These are phyloP conservation scores for Holocentrus rufus DNA, from an alignment of 2,797 vertebrate genomes.

Conservation along the genomic window DNA sequence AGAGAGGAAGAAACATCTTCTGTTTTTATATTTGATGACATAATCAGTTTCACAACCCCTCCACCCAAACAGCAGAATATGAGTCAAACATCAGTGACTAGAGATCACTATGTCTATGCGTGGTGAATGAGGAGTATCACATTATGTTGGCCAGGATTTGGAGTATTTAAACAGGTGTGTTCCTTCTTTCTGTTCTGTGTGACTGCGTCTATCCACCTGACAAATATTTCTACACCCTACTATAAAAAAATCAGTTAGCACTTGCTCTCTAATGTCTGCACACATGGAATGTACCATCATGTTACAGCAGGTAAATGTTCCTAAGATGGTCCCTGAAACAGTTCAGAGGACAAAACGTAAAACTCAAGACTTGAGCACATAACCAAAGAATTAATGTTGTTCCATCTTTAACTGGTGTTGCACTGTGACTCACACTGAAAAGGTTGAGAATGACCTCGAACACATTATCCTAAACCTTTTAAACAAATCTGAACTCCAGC, in stretches of 20 bases:
- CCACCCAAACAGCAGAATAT: slow-evolving; percentile 34
- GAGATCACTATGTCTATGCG: slow-evolving; percentile 33
- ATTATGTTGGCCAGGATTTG: neutral
- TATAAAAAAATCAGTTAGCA: neutral
- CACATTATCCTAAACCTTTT: neutral
- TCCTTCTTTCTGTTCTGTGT: neutral
- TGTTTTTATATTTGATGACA: slow-evolving; percentile 53
- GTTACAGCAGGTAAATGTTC: slow-evolving; percentile 28
- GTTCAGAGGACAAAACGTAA: neutral
- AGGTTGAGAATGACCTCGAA: neutral
- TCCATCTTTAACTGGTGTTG: neutral
- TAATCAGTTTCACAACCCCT: slow-evolving; percentile 59
- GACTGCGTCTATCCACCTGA: neutral
- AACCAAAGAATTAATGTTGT: neutral
- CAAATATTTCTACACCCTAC: neutral
- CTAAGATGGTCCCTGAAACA: slow-evolving; percentile 1
- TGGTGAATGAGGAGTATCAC: slow-evolving; percentile 8
- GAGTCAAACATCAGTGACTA: slow-evolving; percentile 51
- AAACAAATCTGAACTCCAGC: neutral
- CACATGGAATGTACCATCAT: slow-evolving; percentile 26
- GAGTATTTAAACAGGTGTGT: slow-evolving; percentile 1
- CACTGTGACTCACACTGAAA: neutral
- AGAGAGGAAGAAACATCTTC: slow-evolving; percentile 41
- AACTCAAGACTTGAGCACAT: slow-evolving; percentile 22
- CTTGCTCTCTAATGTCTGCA: neutral